phyloP scores from a whole-genome alignment of 2,888 invertebrate genomes.

The Linnaemya tessellans region DNA sequence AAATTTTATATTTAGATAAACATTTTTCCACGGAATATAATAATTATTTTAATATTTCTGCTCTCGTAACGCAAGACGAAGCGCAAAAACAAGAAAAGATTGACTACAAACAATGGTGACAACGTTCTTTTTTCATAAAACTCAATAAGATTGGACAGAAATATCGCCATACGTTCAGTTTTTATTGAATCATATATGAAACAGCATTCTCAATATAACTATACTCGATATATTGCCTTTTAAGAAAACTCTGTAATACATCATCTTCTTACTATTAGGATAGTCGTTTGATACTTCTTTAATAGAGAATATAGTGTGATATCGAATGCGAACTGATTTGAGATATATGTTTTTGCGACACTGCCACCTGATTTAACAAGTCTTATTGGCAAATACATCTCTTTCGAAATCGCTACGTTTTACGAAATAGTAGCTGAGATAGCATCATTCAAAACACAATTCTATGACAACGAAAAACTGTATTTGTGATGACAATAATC shows the following conservation, averaged over 20 bases:
- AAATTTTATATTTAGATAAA: conserved; percentile 34
- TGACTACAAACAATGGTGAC: neutral
- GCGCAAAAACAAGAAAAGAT: conserved; percentile 42
- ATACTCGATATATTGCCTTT: no score
- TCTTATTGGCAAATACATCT: neutral
- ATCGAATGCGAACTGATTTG: no score
- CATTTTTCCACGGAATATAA: conserved; percentile 2
- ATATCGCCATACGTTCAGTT: no score
- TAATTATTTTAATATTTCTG: conserved; percentile 22
- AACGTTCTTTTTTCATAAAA: neutral
- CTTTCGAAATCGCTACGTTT: neutral
- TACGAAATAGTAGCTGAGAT: neutral
- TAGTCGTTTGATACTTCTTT: no score
- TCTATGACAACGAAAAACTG: neutral
- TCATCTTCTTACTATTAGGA: no score
- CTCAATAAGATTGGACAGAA: no score
- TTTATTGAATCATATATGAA: no score
- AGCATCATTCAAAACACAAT: neutral
- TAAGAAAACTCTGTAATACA: no score
- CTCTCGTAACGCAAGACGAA: conserved; percentile 46
- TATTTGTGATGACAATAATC: neutral
- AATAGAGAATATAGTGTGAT: no score
- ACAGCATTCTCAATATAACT: no score
- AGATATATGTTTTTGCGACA: no score
- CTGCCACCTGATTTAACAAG: no score